A percentile compares a stretch with the other conserved stretches of the same genome.
Conservation (phyloP, 2,113 vertebrate genomes). For the Mesocricetus auratus region DNA sequence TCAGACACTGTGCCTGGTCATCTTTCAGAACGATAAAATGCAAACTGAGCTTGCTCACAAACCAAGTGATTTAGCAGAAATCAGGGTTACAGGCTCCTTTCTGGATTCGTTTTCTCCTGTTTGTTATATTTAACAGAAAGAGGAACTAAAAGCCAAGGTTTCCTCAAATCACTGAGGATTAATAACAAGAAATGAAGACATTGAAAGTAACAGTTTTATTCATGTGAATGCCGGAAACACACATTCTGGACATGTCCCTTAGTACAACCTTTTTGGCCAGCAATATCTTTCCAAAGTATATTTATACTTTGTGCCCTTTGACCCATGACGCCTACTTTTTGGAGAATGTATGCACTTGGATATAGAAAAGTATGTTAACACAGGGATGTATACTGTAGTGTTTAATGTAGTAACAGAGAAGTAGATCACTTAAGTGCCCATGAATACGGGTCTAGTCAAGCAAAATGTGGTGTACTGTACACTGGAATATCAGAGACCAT, state of each 20-base stretch:
- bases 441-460: not conserved
- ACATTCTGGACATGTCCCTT: fast-evolving
- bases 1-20: not conserved
- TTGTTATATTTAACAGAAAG: not conserved
- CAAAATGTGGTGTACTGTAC: not conserved
- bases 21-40: not conserved
- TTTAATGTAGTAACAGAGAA: not conserved
- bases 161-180: not conserved
- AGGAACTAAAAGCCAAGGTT: conserved; percentile 9
- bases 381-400: not conserved
- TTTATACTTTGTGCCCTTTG: not conserved
- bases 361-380: not conserved
- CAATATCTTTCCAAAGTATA: not conserved
- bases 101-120: not conserved
- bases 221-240: not conserved
- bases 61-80: not conserved
- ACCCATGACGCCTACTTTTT: not conserved
- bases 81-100: not conserved
- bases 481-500: not conserved
- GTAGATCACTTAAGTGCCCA: not conserved
- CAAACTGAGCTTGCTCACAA: not conserved
- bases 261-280: not conserved
- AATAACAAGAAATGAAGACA: not conserved
- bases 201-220: not conserved
- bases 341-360: not conserved